Conservation (phyloP, 2,113 vertebrate genomes). For the Tautogolabrus adspersus region DNA sequence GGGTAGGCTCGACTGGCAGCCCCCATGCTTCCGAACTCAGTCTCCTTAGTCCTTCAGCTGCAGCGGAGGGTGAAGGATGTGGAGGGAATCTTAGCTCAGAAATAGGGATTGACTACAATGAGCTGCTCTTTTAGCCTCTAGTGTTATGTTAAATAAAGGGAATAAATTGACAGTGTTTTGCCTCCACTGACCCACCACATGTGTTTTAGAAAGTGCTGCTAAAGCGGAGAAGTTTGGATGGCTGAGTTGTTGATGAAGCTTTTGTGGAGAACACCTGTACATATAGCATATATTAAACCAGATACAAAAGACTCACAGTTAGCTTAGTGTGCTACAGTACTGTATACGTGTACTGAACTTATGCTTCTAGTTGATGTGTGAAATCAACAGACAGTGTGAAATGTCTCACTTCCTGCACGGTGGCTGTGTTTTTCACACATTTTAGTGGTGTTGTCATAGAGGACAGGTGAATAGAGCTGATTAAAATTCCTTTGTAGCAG, state of each 20-base stretch:
- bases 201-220: neutral
- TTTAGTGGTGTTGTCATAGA: neutral
- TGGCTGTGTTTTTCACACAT: neutral
- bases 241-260: neutral
- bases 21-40: conserved; percentile 38
- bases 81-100: conserved; percentile 29
- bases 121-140: neutral
- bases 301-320: neutral
- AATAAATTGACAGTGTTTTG: neutral
- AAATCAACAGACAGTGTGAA: conserved; percentile 26
- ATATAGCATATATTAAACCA: neutral
- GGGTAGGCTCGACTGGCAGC: conserved; percentile 25
- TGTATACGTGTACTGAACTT: neutral
- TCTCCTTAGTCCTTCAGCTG: conserved; percentile 27
- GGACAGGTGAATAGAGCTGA: neutral
- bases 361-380: conserved; percentile 7
- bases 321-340: neutral
- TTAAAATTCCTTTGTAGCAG: neutral
- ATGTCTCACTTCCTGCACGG: neutral
- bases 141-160: conserved; percentile 14
- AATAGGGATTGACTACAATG: neutral
- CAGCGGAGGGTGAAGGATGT: conserved; percentile 29
- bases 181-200: no score
- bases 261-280: neutral
- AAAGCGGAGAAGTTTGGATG: neutral